Percentiles rank a stretch among this genome's conserved stretches.
These are phyloP conservation scores for Pediacus dermestoides DNA, from an alignment of 2,888 invertebrate genomes.

Conservation along the genomic window DNA sequence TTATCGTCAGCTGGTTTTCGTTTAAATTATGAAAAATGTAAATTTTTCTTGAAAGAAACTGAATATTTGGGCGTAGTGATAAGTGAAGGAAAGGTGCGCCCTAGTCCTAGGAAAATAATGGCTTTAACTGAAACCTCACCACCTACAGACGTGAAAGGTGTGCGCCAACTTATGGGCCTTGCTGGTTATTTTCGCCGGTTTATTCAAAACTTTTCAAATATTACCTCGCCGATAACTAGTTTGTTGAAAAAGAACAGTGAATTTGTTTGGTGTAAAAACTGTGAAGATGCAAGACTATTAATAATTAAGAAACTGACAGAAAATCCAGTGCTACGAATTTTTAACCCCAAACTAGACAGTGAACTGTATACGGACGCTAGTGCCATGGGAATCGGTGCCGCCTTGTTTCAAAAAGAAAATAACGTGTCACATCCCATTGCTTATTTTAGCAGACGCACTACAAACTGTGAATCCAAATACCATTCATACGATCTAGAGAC, in stretches of 20 bases:
- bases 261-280: constrained; percentile 18
- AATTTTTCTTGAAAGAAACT: not conserved
- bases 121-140: constrained; percentile 31
- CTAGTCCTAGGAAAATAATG: constrained; percentile 29
- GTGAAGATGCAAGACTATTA: constrained; percentile 20
- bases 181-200: constrained; percentile 15
- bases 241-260: constrained; percentile 17
- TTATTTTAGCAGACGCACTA: constrained; percentile 20
- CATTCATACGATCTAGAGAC: constrained; percentile 38
- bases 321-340: constrained; percentile 23
- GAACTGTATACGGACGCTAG: constrained; percentile 27
- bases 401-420: constrained; percentile 23
- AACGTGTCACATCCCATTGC: constrained; percentile 14
- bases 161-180: constrained; percentile 32
- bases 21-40: not conserved
- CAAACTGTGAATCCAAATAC: constrained; percentile 13
- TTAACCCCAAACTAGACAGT: constrained; percentile 16
- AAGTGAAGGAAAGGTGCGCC: constrained; percentile 19
- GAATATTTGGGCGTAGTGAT: not conserved
- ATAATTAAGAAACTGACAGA: constrained; percentile 15
- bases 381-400: constrained; percentile 25
- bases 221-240: constrained; percentile 18
- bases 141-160: constrained; percentile 28
- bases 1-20: not conserved
- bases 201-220: constrained; percentile 18